These are phyloP conservation scores for Lepidostoma basale DNA, from an alignment of 1,140 invertebrate species.

Conservation along the genomic window DNA sequence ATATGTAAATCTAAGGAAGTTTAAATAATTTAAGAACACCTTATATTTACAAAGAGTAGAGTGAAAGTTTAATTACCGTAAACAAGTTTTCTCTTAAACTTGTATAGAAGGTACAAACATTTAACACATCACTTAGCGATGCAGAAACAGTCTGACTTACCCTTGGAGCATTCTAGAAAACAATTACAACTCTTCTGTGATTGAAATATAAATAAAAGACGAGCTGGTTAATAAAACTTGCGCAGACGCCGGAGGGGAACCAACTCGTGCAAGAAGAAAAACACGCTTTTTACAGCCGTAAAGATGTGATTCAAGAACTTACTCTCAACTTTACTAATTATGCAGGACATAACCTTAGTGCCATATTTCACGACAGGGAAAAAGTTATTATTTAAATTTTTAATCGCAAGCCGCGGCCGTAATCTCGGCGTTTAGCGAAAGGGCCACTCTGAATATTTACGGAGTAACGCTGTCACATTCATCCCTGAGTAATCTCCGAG, in stretches of 20 bases:
- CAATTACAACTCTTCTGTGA: too few relatives aligned
- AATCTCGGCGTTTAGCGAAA: constrained; percentile 35
- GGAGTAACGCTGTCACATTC: constrained; percentile 40
- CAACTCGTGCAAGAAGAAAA: neutral
- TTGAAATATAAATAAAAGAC: neutral
- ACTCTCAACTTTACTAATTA: constrained; percentile 23
- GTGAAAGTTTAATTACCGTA: too few relatives aligned
- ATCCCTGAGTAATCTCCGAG: constrained; percentile 36
- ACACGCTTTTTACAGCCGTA: neutral
- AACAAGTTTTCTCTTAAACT: too few relatives aligned
- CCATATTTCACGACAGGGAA: constrained; percentile 35
- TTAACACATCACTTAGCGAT: too few relatives aligned
- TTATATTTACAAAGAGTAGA: too few relatives aligned
- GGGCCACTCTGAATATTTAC: constrained; percentile 38
- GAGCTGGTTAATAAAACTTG: neutral
- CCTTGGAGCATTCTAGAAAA: too few relatives aligned
- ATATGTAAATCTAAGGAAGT: too few relatives aligned
- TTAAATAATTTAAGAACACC: too few relatives aligned
- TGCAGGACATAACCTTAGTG: constrained; percentile 13
- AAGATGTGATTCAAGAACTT: constrained; percentile 6
- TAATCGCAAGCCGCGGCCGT: constrained; percentile 31
- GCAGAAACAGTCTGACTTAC: too few relatives aligned
- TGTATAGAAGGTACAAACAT: too few relatives aligned
- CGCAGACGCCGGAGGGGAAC: neutral
- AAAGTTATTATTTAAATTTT: constrained; percentile 35